phyloP scores from a whole-genome alignment of 2,797 vertebrate species.

The Brachymystax lenok region DNA sequence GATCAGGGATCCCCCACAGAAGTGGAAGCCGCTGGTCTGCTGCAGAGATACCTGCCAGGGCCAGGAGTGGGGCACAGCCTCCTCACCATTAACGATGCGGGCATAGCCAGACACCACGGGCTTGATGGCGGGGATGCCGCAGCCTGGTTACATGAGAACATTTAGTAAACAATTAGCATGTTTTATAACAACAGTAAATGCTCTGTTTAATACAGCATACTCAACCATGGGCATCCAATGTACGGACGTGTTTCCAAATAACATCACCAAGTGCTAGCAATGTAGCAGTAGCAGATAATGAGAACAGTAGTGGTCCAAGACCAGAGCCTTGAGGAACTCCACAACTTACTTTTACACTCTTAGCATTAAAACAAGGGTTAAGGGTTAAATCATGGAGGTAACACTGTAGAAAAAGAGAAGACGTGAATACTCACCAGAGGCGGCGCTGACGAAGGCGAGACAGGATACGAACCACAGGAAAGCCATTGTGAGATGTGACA shows the following conservation, averaged over 20 bases:
- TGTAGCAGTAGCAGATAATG: no score
- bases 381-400: no score
- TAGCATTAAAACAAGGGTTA: no score
- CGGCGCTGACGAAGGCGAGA: background rate
- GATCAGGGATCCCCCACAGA: slow-evolving; percentile 82
- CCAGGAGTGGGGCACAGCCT: slow-evolving; percentile 79
- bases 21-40: slow-evolving; percentile 77
- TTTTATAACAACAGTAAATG: background rate
- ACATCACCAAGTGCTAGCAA: no score
- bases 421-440: background rate
- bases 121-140: background rate
- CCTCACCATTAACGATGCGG: slow-evolving; percentile 78
- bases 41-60: slow-evolving; percentile 83
- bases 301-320: no score
- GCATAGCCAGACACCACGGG: slow-evolving; percentile 49
- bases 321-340: no score
- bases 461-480: background rate
- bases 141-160: background rate
- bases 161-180: background rate
- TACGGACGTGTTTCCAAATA: no score
- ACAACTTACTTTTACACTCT: no score
- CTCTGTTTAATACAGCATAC: no score
- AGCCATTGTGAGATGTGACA: background rate
- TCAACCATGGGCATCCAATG: no score
- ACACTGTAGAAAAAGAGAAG: no score